Evolutionary conservation across 2,888 invertebrate species (phyloP).

Genomic region (Drosophila longiperda): DNA sequence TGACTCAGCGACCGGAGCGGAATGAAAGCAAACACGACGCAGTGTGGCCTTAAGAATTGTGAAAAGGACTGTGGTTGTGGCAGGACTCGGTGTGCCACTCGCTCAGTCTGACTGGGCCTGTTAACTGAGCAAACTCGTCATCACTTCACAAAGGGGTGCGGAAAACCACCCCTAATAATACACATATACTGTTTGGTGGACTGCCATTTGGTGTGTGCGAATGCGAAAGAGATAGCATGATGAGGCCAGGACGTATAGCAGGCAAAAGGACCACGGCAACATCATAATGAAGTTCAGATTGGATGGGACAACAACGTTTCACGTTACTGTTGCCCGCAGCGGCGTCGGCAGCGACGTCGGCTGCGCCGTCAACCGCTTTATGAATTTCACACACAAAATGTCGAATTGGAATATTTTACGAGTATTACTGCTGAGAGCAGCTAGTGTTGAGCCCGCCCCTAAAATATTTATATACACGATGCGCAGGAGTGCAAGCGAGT

Average conservation of each 20-base stretch:
- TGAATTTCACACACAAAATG: slow-evolving; percentile 82
- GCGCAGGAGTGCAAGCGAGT: slow-evolving; percentile 16
- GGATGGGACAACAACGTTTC: slow-evolving; percentile 42
- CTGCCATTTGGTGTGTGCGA: slow-evolving; percentile 35
- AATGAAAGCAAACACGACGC: slow-evolving; percentile 77
- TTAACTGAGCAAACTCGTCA: slow-evolving; percentile 65
- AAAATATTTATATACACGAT: slow-evolving; percentile 81
- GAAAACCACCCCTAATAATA: slow-evolving; percentile 44
- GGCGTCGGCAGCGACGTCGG: slow-evolving; percentile 16
- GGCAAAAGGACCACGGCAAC: slow-evolving; percentile 71
- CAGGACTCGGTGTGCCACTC: slow-evolving; percentile 21
- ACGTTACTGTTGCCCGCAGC: slow-evolving; percentile 46
- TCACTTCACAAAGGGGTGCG: slow-evolving; percentile 32
- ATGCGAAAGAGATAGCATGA: slow-evolving; percentile 58
- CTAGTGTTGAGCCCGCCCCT: slow-evolving; percentile 81
- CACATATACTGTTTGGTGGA: background rate
- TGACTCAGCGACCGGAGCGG: slow-evolving; percentile 82
- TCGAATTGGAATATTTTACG: slow-evolving; percentile 81
- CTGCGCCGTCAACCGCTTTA: slow-evolving; percentile 64
- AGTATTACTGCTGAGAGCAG: slow-evolving; percentile 30
- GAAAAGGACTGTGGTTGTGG: slow-evolving; percentile 60
- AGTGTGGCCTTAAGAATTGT: slow-evolving; percentile 81
- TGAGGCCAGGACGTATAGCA: slow-evolving; percentile 33
- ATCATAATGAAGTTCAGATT: slow-evolving; percentile 73
- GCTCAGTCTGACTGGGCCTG: slow-evolving; percentile 51